phyloP scores from a whole-genome alignment of 2,888 invertebrate species.

The Papilio demoleus region DNA sequence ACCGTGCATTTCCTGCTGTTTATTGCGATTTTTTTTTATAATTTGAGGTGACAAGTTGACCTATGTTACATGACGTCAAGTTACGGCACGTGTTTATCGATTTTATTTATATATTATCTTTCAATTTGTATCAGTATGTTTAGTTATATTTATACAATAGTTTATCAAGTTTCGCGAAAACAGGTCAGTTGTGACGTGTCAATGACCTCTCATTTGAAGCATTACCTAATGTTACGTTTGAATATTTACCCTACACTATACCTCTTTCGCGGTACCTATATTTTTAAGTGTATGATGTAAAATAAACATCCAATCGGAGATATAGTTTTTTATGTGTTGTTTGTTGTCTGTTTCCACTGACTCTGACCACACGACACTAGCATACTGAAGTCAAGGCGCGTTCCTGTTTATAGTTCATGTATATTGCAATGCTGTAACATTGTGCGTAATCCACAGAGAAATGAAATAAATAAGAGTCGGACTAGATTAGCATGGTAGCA shows the following conservation, averaged over 20 bases:
- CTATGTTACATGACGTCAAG: too few relatives aligned
- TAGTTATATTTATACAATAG: background rate
- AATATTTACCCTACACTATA: background rate
- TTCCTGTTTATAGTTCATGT: background rate
- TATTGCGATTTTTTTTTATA: background rate
- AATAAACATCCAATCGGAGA: background rate
- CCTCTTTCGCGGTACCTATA: background rate
- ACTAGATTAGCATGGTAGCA: background rate
- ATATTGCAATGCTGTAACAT: background rate
- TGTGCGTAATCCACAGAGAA: background rate
- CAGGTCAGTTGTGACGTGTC: background rate
- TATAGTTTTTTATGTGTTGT: background rate
- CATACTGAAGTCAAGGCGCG: background rate
- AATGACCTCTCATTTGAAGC: background rate
- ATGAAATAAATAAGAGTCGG: background rate
- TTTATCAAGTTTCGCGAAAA: background rate
- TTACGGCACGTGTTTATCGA: too few relatives aligned
- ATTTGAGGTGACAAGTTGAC: too few relatives aligned
- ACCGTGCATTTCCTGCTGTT: background rate
- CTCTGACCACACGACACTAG: background rate
- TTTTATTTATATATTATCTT: too few relatives aligned
- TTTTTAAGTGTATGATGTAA: background rate
- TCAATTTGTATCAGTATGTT: too few relatives aligned
- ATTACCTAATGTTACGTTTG: background rate
- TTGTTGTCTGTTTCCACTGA: background rate